Evolutionary conservation across 2,888 invertebrate species (phyloP), one percentile per base, ranked within the genome.

Genomic region (Brenthis ino): DNA sequence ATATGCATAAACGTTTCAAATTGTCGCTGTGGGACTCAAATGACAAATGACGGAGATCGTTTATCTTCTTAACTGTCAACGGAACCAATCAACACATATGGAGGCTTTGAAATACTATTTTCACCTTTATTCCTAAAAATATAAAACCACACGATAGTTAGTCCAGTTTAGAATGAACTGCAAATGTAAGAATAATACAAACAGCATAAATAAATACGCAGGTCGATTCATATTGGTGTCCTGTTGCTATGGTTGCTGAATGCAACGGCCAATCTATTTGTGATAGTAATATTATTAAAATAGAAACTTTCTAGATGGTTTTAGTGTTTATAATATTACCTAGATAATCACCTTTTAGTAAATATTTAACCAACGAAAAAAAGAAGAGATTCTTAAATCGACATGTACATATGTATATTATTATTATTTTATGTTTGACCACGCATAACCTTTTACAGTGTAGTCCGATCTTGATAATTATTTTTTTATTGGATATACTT

Each of bases 11-110:
- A 57, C 65, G 70, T 68, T 71, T 70, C 70, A 68, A 73, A 67
- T 85, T 84, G 81, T 83, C 84, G 72, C 75, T 72, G 74, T 79
- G 84, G 84, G 85, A 82, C 84, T 76, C 75, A 81, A 86, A 87
- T 89, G 91, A 91, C 90, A 90, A 91, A 92, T 89, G 91, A 88
- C 88, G 81, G 76, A 79, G 84, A 87, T 88, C 89, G 82, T 92
- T 87, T 87, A 91, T 91, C 91, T 91, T 91, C 90, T 85, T 89
- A 89, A 88, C 89, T 91, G 91, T 91, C 91, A 91, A 80, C 83
- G 74, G 76, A 86, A 85, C 90, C 88, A 90, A 91, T 91, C 90
- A 88, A 86, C 89, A 85, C 87, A 87, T 86, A 87, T 87, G 87
- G 51, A 83, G 84, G 80, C 79, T 79, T 83, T 82, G 53, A 28